These are phyloP conservation scores for Coptotermes formosanus DNA, from an alignment of 1,140 invertebrate species.

Conservation along the genomic window DNA sequence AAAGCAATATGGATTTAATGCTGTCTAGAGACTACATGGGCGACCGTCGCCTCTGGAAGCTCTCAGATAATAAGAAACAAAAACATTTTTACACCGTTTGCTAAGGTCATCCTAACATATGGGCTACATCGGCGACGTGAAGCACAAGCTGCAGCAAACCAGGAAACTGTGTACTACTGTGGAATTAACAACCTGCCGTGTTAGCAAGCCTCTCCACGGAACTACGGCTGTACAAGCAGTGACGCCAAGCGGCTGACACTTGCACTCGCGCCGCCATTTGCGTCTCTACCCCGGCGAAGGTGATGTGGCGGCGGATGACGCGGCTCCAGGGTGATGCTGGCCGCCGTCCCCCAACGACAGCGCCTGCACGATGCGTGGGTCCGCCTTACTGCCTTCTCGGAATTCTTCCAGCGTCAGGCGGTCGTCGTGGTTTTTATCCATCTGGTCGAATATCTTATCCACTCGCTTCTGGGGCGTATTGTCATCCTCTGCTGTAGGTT, in stretches of 20 bases:
- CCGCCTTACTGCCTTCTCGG: slow-evolving; percentile 96
- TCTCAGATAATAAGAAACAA: too few species aligned
- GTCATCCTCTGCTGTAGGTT: slow-evolving; percentile 86
- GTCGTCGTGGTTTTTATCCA: slow-evolving; percentile 99
- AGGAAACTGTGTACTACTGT: too few species aligned
- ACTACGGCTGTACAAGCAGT: neutral
- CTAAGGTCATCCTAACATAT: too few species aligned
- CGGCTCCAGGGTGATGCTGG: slow-evolving; percentile 36
- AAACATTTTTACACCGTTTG: too few species aligned
- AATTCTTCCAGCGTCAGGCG: slow-evolving; percentile 96
- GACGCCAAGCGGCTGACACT: too few species aligned
- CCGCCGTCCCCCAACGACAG: slow-evolving; percentile 72
- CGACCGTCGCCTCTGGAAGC: too few species aligned
- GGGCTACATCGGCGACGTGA: neutral
- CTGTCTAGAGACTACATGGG: too few species aligned
- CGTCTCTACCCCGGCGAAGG: neutral
- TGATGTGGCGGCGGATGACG: neutral
- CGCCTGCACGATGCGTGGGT: slow-evolving; percentile 98
- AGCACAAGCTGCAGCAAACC: neutral
- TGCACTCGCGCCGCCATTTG: too few species aligned
- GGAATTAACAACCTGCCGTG: neutral
- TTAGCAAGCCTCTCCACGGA: too few species aligned
- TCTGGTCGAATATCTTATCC: slow-evolving; percentile 96
- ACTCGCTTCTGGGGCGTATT: slow-evolving; percentile 94
- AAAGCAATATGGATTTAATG: too few species aligned